phyloP scores from a whole-genome alignment of 92 coral and sea anemone genomes.

The Chrysogorgia sp. region DNA sequence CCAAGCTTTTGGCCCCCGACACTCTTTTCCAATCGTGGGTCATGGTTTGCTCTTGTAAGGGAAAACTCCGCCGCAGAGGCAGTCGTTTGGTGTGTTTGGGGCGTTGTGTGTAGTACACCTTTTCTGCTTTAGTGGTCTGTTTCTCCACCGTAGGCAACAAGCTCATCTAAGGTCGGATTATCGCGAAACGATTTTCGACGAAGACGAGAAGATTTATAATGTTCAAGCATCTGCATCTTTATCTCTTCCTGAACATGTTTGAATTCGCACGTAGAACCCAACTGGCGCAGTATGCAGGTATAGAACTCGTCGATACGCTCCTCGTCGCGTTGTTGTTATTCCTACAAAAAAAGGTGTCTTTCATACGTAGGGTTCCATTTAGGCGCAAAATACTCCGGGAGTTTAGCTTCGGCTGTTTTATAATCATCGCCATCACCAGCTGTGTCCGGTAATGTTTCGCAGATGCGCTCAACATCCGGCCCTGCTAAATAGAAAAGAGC shows the following conservation, averaged over 20 bases:
- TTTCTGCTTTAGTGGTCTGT: conserved; percentile 29
- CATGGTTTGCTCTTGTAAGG: conserved; percentile 18
- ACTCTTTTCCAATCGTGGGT: conserved; percentile 14
- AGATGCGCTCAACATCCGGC: conserved; percentile 27
- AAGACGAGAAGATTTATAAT: conserved; percentile 23
- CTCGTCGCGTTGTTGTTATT: too few relatives aligned
- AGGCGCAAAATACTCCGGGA: conserved; percentile 15
- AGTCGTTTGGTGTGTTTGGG: too few relatives aligned
- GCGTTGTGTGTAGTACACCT: not conserved
- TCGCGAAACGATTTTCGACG: conserved; percentile 29
- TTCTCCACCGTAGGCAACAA: conserved; percentile 7
- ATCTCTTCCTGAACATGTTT: conserved; percentile 15
- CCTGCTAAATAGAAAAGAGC: conserved; percentile 25
- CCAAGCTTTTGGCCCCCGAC: conserved; percentile 31
- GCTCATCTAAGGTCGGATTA: conserved; percentile 5
- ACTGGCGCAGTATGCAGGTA: conserved; percentile 20
- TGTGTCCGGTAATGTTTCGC: conserved; percentile 11
- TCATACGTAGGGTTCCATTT: conserved; percentile 26
- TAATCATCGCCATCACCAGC: conserved; percentile 24
- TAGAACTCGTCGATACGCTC: conserved; percentile 24
- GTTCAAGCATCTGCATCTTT: conserved; percentile 31
- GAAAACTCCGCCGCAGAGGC: conserved; percentile 25
- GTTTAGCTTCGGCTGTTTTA: conserved; percentile 32
- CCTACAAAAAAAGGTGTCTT: conserved; percentile 6
- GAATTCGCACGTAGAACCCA: conserved; percentile 37